A percentile compares a stretch with the other conserved stretches of the same genome.
phyloP scores from a whole-genome alignment of 1,140 invertebrate species.

The Harpegnathos saltator region DNA sequence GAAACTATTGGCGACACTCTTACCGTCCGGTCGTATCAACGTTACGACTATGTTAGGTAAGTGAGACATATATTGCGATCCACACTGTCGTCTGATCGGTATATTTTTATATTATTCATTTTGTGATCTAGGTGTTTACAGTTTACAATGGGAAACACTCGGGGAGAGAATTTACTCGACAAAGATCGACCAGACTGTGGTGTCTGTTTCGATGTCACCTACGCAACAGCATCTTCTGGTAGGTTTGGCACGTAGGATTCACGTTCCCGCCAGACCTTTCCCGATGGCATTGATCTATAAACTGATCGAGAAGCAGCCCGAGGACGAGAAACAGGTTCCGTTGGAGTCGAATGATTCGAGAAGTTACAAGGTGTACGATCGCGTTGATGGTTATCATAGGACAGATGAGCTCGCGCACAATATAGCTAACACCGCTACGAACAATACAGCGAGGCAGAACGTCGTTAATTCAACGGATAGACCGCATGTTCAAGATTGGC shows the following conservation, averaged over 20 bases:
- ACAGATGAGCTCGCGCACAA: constrained; percentile 35
- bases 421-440: constrained; percentile 36
- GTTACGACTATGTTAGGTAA: constrained; percentile 89
- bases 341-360: constrained; percentile 8
- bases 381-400: constrained; percentile 15
- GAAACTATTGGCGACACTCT: constrained; percentile 91
- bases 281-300: constrained; percentile 90
- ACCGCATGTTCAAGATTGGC: constrained; percentile 63
- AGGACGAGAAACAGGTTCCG: constrained; percentile 53
- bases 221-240: constrained; percentile 92
- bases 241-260: constrained; percentile 89
- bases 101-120: not conserved
- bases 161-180: constrained; percentile 92
- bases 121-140: constrained; percentile 90
- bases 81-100: not conserved
- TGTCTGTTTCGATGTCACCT: constrained; percentile 94
- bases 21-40: constrained; percentile 89
- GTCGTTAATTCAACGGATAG: constrained; percentile 26
- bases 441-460: constrained; percentile 18
- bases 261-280: constrained; percentile 83
- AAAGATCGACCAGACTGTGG: constrained; percentile 91
- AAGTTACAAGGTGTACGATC: constrained; percentile 37
- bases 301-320: constrained; percentile 81
- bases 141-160: constrained; percentile 90
- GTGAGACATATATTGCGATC: constrained; percentile 47